Evolutionary conservation across 2,797 vertebrate species (phyloP), one percentile per base, ranked within the genome.

Genomic region (Amazonetta brasiliensis): DNA sequence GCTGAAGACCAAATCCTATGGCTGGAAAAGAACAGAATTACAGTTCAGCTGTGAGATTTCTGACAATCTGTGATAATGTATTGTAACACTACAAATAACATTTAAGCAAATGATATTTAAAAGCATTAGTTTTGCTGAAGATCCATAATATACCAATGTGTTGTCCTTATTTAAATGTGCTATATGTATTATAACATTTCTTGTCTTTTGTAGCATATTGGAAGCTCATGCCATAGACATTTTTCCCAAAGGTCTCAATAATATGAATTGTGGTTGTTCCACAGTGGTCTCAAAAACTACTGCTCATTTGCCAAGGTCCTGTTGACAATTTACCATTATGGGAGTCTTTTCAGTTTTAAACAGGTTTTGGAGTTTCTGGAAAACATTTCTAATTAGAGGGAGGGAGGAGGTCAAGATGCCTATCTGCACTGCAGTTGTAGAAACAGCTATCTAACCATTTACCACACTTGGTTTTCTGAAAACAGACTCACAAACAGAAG

Each of bases 321-420:
- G 79, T 62, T 96, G 86, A 94, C 71, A 80, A 93, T 75, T 75
- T 84, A 91, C 41, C 23, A 94, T 85, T 93, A 69, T 30, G 84
- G 91, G 79, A 97, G 97, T 63, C 50, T 69, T 97, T 98, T 96
- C 91, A 95, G 96, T 97, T 97, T 97, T 87, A 94, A 97, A 97
- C 35, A 92, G 86, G 94, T 97, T 97, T 95, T 96, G 89, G 12
- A 91, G 92, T 97, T 92, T 89, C 94, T 93, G 80, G 92, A 97
- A 89, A 95, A 83, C 71, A 59, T 66, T 52, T 79, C 94, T 95
- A 89, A 92, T 88, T 92, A 81, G 28, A 85, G 39, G 31, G 15
- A 30, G 30, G 39, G 30, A 8, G 7, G 62, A 13, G 20, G 39
- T 8, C 48, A 50, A 28, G 52, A 86, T 41, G 12, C 19, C 87